phyloP scores from a whole-genome alignment of 2,113 vertebrate species.

The Epinephelus fuscoguttatus region DNA sequence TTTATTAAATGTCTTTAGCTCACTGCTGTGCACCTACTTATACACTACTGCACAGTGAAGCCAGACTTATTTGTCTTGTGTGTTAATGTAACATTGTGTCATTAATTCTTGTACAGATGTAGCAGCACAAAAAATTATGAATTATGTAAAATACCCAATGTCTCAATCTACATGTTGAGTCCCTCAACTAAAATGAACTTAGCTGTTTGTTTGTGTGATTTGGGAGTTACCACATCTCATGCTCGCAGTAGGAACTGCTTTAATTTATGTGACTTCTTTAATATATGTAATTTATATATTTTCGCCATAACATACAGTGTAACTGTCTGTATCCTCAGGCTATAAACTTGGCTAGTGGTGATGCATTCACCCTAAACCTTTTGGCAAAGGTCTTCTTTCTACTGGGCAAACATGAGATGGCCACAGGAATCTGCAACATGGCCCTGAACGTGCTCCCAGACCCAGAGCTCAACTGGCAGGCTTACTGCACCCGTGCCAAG shows the following conservation, averaged over 20 bases:
- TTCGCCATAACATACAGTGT: not conserved
- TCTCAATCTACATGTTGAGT: too few relatives aligned
- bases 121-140: too few relatives aligned
- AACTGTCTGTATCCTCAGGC: slow-evolving; percentile 74
- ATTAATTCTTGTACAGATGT: too few relatives aligned
- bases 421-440: slow-evolving; percentile 88
- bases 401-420: slow-evolving; percentile 88
- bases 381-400: slow-evolving; percentile 86
- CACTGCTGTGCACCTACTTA: too few relatives aligned
- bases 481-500: slow-evolving; percentile 87
- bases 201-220: too few relatives aligned
- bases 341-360: slow-evolving; percentile 84
- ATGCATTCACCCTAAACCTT: slow-evolving; percentile 81
- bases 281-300: not conserved
- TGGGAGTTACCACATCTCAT: too few relatives aligned
- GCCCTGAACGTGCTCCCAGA: slow-evolving; percentile 85
- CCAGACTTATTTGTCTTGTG: too few relatives aligned
- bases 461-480: slow-evolving; percentile 88
- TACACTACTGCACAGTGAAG: too few relatives aligned
- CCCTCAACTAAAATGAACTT: too few relatives aligned
- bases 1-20: too few relatives aligned
- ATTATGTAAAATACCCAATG: too few relatives aligned
- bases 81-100: too few relatives aligned
- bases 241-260: not conserved
- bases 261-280: not conserved